Conservation (phyloP, 2,113 vertebrate species). For the Ursus arctos region DNA sequence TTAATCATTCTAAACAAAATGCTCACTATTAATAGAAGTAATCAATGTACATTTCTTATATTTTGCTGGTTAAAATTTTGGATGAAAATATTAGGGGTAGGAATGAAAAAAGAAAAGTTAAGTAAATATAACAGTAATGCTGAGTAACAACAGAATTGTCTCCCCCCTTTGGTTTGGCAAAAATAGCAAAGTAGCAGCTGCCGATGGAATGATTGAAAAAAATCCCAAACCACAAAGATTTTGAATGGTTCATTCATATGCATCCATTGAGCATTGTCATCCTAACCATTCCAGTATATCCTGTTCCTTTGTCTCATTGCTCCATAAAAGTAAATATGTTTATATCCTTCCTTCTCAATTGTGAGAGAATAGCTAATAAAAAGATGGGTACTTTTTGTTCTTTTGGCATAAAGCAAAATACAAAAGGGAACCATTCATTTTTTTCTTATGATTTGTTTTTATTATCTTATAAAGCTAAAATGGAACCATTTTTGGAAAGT, state of each 20-base stretch:
- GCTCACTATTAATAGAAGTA: background rate
- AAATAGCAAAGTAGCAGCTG: background rate
- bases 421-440: background rate
- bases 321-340: background rate
- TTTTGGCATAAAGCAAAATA: constrained; percentile 34
- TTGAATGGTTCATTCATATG: background rate
- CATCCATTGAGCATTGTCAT: background rate
- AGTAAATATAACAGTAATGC: background rate
- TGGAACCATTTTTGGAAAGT: background rate
- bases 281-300: background rate
- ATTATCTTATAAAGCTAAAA: background rate
- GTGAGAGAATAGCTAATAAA: background rate
- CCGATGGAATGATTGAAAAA: background rate
- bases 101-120: background rate
- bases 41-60: background rate
- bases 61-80: constrained; percentile 35
- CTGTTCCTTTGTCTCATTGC: background rate
- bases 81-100: constrained; percentile 1
- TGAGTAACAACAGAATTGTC: background rate
- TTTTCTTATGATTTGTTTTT: background rate
- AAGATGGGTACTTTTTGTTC: background rate
- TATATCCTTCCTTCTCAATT: background rate
- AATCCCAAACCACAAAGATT: background rate
- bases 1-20: constrained; percentile 5
- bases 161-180: background rate